A percentile compares a stretch with the other conserved stretches of the same genome.
These are phyloP conservation scores for Pegoplata infirma DNA, from an alignment of 2,888 invertebrate genomes.

Conservation along the genomic window DNA sequence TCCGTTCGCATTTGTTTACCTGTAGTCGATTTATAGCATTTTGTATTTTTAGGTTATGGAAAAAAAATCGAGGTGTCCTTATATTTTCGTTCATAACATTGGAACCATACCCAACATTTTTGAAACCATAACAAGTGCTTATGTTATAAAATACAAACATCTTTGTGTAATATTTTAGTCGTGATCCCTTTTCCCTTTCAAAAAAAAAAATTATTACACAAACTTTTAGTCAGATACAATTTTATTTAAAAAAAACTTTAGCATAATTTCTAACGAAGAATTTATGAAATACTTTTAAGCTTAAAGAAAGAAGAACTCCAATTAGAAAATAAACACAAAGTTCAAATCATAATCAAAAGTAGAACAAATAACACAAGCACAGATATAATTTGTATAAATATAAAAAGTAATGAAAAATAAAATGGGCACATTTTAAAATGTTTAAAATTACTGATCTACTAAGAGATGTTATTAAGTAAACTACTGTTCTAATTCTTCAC, in stretches of 20 bases:
- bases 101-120: too few relatives aligned
- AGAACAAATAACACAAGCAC: constrained; percentile 28
- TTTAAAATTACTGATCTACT: constrained; percentile 48
- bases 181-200: not conserved
- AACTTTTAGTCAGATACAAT: constrained; percentile 58
- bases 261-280: constrained; percentile 57
- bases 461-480: constrained; percentile 23
- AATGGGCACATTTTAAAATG: constrained; percentile 33
- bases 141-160: too few relatives aligned
- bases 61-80: too few relatives aligned
- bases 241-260: constrained; percentile 63
- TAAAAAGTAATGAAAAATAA: constrained; percentile 14
- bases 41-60: too few relatives aligned
- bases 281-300: not conserved
- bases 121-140: too few relatives aligned
- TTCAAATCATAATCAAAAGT: constrained; percentile 40
- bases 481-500: constrained; percentile 73
- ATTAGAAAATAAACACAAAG: constrained; percentile 31
- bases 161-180: too few relatives aligned
- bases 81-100: too few relatives aligned
- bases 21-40: too few relatives aligned
- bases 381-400: constrained; percentile 14
- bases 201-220: not conserved
- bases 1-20: too few relatives aligned
- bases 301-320: not conserved